Conservation (phyloP, 2,113 vertebrate species). For the Gallinago undulata region DNA sequence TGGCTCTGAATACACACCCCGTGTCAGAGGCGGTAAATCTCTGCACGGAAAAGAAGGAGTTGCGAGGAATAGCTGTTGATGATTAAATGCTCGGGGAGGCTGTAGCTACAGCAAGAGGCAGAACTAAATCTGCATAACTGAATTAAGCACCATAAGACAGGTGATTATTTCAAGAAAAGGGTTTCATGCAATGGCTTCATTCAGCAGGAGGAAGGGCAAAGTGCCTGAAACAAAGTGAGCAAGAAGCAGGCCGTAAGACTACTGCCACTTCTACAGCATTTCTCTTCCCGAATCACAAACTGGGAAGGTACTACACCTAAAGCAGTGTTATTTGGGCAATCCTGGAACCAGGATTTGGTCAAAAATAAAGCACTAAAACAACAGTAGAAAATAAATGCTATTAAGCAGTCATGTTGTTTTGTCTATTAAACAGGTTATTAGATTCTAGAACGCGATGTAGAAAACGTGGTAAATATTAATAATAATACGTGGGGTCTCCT, state of each 20-base stretch:
- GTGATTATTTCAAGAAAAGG: not conserved
- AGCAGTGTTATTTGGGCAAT: not conserved
- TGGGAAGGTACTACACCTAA: not conserved
- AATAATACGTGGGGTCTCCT: not conserved
- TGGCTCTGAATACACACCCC: not conserved
- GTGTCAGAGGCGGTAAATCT: not conserved
- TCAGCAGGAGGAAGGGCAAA: not conserved
- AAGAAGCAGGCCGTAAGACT: not conserved
- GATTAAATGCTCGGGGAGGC: not conserved
- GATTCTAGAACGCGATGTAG: not conserved
- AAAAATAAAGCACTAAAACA: not conserved
- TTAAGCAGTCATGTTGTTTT: not conserved
- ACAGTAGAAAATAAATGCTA: not conserved
- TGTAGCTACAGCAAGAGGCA: not conserved
- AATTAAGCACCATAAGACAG: not conserved
- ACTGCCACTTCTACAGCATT: not conserved
- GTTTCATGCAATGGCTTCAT: not conserved
- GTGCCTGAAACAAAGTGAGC: not conserved
- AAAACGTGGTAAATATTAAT: not conserved
- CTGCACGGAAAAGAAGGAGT: not conserved
- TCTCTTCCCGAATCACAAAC: not conserved
- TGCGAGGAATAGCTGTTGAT: not conserved
- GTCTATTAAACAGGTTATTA: not conserved
- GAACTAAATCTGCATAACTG: not conserved
- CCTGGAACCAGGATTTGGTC: not conserved